Percentiles rank a stretch among this genome's conserved stretches.
Conservation (phyloP, 2,113 vertebrate genomes). For the Micromys minutus region DNA sequence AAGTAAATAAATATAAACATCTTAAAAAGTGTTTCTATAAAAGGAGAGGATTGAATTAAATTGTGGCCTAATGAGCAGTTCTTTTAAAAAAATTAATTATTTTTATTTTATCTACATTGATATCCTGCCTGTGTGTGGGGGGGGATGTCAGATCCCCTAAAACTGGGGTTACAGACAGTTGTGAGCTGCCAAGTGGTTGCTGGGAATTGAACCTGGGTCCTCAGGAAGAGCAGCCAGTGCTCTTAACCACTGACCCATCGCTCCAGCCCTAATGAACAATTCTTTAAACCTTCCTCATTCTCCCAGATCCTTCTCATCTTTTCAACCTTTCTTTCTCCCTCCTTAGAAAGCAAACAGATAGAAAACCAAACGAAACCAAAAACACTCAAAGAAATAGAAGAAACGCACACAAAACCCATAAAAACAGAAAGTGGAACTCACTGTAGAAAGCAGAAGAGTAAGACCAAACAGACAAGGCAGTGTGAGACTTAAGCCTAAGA, state of each 20-base stretch:
- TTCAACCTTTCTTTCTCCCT: neutral
- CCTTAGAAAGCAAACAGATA: neutral
- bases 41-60: constrained; percentile 26
- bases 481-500: neutral
- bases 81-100: neutral
- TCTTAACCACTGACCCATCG: no score
- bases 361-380: neutral
- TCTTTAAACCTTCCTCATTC: neutral
- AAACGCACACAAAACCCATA: neutral
- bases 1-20: neutral
- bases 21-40: neutral
- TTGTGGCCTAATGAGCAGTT: neutral
- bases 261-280: neutral
- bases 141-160: no score
- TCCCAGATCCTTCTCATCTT: neutral
- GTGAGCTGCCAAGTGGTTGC: no score
- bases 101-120: no score
- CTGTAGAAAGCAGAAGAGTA: neutral
- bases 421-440: neutral
- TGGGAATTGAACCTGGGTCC: no score
- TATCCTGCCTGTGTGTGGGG: no score
- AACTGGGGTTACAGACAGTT: no score
- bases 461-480: neutral
- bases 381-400: neutral
- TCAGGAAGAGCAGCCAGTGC: no score